phyloP scores from a whole-genome alignment of 2,113 vertebrate species.

The Vulpes lagopus region DNA sequence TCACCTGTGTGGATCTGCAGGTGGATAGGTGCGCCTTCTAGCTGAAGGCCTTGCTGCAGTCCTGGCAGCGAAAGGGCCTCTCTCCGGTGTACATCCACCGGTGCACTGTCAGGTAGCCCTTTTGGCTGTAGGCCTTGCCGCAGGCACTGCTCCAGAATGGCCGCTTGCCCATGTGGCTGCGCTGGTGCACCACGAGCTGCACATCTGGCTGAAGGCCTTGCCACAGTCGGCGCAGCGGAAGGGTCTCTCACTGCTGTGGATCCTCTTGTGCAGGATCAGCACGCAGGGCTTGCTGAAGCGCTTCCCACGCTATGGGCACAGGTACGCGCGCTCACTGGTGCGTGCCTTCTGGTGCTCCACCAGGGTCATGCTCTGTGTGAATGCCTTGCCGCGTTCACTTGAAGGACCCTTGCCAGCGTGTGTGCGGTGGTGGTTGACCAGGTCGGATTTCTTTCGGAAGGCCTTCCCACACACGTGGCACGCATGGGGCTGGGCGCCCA shows the following conservation, averaged over 20 bases:
- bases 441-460: constrained; percentile 92
- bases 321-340: constrained; percentile 89
- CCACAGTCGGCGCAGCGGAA: background rate
- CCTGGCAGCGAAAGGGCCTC: background rate
- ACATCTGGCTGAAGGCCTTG: background rate
- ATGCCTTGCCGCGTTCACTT: constrained; percentile 92
- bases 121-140: background rate
- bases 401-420: constrained; percentile 78
- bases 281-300: constrained; percentile 92
- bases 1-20: constrained; percentile 57
- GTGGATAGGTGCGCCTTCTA: background rate
- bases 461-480: constrained; percentile 91
- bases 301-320: constrained; percentile 89
- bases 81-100: background rate
- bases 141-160: no score
- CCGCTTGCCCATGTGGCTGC: background rate
- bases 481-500: constrained; percentile 89
- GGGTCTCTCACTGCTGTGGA: background rate
- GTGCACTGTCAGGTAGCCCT: background rate
- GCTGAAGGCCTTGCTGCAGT: background rate
- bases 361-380: constrained; percentile 94
- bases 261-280: constrained; percentile 89
- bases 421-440: constrained; percentile 89
- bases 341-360: constrained; percentile 92
- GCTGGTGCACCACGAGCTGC: background rate